Base-by-base conservation (phyloP, 1,140 invertebrate genomes). In the Thalassaphorura encarpata region DNA sequence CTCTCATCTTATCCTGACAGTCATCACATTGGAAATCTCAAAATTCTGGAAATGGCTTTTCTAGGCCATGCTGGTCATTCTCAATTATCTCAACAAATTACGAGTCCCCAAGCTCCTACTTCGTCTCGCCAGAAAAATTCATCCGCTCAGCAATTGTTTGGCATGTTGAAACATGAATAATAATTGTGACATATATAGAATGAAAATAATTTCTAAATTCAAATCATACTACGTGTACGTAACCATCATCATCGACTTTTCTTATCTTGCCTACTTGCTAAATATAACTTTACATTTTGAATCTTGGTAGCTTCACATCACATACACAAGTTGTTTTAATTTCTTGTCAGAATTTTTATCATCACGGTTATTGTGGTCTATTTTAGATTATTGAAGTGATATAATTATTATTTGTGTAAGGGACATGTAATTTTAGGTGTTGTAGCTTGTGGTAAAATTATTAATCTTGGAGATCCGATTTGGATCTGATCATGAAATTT, bases 11-110 rank as follows among this genome's bases (percentile, higher is more conserved):
- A 58, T 59, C 60, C 60, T n/a, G 54, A 57, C 8, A 61, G 47
- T 31, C 62, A 53, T n/a, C 41, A 55, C 1, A 39, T 61, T 31
- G 16, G 27, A 1, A 51, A 28, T 5, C 43, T 64, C 16, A 64
- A 57, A 28, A 18, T 64, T 1, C 39, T 64, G 26, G 59, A 64
- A 60, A 59, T 64, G 60, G 63, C 63, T 46, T 64, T 23, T 49
- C 36, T 45, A 54, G 60, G 46, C 0, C 52, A 55, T 23, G 51
- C 45, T 13, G 52, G 52, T 36, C 42, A 54, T 54, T 52, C 42
- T 29, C 41, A 42, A 26, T 24, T 24, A 26, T 0, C 43, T 31
- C 13, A 13, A 19, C 19, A 13, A 42, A 36, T 11, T n/a, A 11
- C 33, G 8, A 36, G 33, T 36, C n/a, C 33, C 33, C 8, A 11